These are phyloP conservation scores for Enteromius anoplus DNA, from an alignment of 2,797 vertebrate species.

Conservation along the genomic window DNA sequence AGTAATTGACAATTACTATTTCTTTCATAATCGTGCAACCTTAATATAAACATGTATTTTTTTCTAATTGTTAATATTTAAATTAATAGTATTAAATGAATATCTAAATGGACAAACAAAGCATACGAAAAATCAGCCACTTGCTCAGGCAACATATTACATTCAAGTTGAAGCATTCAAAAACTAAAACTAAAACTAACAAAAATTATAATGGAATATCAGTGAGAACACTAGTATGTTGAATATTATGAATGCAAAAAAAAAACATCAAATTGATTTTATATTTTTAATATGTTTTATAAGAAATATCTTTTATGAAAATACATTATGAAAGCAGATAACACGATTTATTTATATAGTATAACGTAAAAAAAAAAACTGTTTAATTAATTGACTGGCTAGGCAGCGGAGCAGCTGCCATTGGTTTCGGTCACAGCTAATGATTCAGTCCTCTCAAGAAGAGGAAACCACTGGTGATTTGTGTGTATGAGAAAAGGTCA, in stretches of 20 bases:
- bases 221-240: not conserved
- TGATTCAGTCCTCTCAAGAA: not conserved
- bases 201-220: not conserved
- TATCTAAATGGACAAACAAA: not conserved
- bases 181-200: not conserved
- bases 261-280: no score
- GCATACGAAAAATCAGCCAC: not conserved
- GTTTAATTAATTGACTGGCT: not conserved
- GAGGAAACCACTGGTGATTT: not conserved
- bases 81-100: not conserved
- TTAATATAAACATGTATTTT: no score
- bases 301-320: not conserved
- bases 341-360: not conserved
- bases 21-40: no score
- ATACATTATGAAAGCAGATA: not conserved
- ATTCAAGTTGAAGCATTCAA: not conserved
- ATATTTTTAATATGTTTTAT: no score
- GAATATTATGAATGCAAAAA: no score
- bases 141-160: not conserved
- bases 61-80: not conserved
- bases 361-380: not conserved
- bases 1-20: no score
- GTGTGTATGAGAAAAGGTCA: constrained; percentile 1
- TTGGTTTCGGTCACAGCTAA: constrained; percentile 1
- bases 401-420: not conserved